Base-by-base conservation (phyloP, 2,888 invertebrate species). In the Cremastinae sp. region DNA sequence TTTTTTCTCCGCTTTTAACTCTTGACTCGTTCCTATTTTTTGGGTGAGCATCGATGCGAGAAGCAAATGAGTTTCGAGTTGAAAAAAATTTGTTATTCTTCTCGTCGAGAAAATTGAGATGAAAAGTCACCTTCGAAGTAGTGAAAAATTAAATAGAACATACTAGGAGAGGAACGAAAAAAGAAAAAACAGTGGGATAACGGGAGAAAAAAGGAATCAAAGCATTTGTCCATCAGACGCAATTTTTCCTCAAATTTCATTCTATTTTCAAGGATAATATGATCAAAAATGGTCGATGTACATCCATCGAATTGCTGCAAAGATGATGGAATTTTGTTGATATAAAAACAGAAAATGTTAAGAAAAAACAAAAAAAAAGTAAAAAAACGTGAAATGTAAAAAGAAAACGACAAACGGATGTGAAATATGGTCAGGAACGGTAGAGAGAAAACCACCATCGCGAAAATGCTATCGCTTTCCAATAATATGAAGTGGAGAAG, bases 391-490 rank as follows among this genome's bases (percentile, higher is more conserved):
- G 16, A 16, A 35, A 49, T n/a, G n/a, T n/a, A 10, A 10, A n/a
- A 12, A 37, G 28, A 51, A 14, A 61, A 41, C 20, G 45, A 18
- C 55, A 55, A 73, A 70, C 37, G 53, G 18, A 53, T 55, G 68
- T 85, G 81, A 86, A 84, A 85, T 85, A 84, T 82, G 81, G 73
- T 76, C 72, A 70, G 78, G 80, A 81, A 28, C 7, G 12, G 12
- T 80, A 82, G 84, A 81, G 84, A 84, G 84, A 82, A 84, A 85
- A 85, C 78, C 83, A 78, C 81, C 82, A 56, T 81, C 74, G 80
- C 79, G 82, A 85, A 83, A 85, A 86, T 82, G 83, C 83, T 84
- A 86, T 86, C 84, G 84, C 83, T 86, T 86, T 86, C 86, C 86
- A 81, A 86, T 86, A 86, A 82, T 81, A 84, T 82, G 82, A 76